These are phyloP conservation scores for Ctenosaura bakeri DNA, from an alignment of 2,797 vertebrate species.

Conservation along the genomic window DNA sequence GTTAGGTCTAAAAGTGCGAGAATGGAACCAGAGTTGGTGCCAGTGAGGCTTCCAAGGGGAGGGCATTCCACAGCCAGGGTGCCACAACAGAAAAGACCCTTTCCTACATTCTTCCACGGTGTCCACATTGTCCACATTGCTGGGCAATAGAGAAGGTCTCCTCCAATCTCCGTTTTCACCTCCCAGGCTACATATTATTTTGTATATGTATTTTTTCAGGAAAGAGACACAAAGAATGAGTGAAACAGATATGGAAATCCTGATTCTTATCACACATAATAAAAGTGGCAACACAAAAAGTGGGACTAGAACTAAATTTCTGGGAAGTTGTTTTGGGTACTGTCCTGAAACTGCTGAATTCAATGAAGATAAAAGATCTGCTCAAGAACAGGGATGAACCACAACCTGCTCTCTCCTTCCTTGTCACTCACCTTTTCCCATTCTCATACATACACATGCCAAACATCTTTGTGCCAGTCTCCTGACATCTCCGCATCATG, in stretches of 20 bases:
- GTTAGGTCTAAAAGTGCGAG: too few relatives aligned
- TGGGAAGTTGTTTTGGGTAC: not conserved
- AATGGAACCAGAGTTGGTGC: too few relatives aligned
- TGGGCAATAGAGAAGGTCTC: too few relatives aligned
- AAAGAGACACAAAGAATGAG: not conserved
- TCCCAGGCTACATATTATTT: not conserved
- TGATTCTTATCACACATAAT: not conserved
- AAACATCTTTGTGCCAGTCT: conserved; percentile 91
- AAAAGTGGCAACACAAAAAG: not conserved
- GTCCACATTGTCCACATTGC: too few relatives aligned
- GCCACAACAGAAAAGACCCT: too few relatives aligned
- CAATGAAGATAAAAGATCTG: not conserved
- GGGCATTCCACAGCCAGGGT: too few relatives aligned
- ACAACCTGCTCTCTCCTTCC: not conserved
- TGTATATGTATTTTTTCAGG: not conserved
- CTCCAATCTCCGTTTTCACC: not conserved
- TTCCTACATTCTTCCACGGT: not conserved
- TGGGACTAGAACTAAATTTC: not conserved
- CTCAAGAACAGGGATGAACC: not conserved
- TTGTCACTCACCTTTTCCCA: conserved; percentile 86
- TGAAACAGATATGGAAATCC: not conserved
- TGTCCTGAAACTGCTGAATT: not conserved
- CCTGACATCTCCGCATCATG: conserved; percentile 94
- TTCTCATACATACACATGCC: conserved; percentile 93
- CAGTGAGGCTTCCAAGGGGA: too few relatives aligned